These are phyloP conservation scores for Euplagia quadripunctaria DNA, from an alignment of 2,888 invertebrate species.

Conservation along the genomic window DNA sequence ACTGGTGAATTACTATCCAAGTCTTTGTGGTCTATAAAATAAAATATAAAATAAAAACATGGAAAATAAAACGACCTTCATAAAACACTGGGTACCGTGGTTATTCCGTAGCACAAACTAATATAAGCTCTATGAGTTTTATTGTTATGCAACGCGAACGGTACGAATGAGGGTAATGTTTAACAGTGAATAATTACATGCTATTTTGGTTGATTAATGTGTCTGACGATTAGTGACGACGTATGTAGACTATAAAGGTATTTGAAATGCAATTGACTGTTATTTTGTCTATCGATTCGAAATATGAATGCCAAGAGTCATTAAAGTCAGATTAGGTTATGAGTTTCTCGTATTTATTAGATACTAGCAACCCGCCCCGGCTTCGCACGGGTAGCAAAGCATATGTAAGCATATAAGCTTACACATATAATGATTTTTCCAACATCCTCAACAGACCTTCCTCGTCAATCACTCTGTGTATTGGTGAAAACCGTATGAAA, in stretches of 20 bases:
- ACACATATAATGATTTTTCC: no score
- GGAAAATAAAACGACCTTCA: background rate
- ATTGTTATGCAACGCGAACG: background rate
- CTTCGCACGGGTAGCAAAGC: no score
- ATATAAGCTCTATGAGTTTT: background rate
- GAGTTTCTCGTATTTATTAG: no score
- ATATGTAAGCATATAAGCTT: no score
- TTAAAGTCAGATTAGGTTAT: no score
- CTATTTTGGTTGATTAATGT: slow-evolving; percentile 2
- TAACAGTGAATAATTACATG: background rate
- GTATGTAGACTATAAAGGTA: background rate
- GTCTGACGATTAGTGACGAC: background rate
- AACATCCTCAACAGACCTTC: no score
- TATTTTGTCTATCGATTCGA: background rate
- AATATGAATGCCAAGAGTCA: background rate
- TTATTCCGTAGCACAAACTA: background rate
- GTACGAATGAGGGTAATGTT: background rate
- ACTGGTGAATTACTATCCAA: no score
- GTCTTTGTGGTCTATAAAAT: no score
- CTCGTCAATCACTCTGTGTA: no score
- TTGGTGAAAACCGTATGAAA: no score
- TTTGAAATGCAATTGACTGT: no score
- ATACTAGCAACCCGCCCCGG: no score
- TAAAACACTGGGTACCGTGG: background rate
- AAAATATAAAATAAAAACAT: background rate